Conservation (phyloP, 2,113 vertebrate species). For the Prunella fulvescens region DNA sequence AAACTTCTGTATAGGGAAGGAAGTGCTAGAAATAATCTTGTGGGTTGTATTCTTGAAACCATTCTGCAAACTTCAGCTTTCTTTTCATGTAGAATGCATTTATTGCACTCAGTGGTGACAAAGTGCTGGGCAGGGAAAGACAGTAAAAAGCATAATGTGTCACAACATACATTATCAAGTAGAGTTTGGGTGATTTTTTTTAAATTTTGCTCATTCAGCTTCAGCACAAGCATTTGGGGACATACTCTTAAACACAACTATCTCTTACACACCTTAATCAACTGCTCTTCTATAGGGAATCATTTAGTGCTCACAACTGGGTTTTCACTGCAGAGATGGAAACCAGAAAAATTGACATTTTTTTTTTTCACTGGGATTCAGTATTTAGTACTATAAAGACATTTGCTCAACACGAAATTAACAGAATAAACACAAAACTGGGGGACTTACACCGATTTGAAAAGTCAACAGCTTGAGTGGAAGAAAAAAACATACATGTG, state of each 20-base stretch:
- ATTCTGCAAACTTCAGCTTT: background rate
- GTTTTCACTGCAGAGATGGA: background rate
- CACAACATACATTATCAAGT: background rate
- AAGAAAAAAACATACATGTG: background rate
- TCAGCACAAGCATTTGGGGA: background rate
- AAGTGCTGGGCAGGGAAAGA: background rate
- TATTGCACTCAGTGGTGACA: background rate
- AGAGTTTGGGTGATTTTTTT: background rate
- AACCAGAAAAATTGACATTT: background rate
- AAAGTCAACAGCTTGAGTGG: background rate
- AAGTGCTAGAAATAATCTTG: background rate
- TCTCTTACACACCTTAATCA: background rate
- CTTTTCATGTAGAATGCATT: background rate
- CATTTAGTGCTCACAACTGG: background rate
- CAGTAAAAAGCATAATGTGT: background rate
- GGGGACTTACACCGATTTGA: background rate
- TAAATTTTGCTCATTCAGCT: background rate
- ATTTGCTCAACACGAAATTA: background rate
- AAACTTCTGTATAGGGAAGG: background rate
- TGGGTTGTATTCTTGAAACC: background rate
- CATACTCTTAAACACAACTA: background rate
- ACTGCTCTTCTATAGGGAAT: background rate
- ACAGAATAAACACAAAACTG: conserved; percentile 7
- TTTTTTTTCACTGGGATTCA: background rate
- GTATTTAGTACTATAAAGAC: background rate